These are phyloP conservation scores for Lapara coniferarum DNA, from an alignment of 2,888 invertebrate species.

Conservation along the genomic window DNA sequence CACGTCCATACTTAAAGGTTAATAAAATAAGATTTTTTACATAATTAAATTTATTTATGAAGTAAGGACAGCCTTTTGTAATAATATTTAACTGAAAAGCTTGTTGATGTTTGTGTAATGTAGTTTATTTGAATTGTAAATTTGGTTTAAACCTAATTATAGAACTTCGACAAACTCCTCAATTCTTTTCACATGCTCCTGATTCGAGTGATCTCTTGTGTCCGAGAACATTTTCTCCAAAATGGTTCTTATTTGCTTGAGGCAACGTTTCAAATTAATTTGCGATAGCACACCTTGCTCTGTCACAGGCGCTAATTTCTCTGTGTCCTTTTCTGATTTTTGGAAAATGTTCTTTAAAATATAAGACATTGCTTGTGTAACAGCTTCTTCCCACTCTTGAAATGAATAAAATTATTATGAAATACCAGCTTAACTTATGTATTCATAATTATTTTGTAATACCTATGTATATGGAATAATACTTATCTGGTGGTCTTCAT, in stretches of 20 bases:
- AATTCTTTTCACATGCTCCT: conserved; percentile 56
- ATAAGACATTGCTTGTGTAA: conserved; percentile 86
- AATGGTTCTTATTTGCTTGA: conserved; percentile 69
- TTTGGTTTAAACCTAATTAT: conserved; percentile 41
- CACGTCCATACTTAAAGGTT: too few species aligned
- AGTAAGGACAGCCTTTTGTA: conserved; percentile 29
- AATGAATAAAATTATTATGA: conserved; percentile 34
- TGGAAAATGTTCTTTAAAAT: conserved; percentile 85
- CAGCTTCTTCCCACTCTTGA: conserved; percentile 92
- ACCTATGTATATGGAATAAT: conserved; percentile 1
- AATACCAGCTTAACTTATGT: neutral
- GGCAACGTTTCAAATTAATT: conserved; percentile 70
- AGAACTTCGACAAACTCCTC: conserved; percentile 76
- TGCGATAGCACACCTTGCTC: conserved; percentile 74
- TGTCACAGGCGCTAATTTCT: conserved; percentile 80
- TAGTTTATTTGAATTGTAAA: conserved; percentile 49
- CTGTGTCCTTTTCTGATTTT: conserved; percentile 86
- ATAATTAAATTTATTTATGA: conserved; percentile 39
- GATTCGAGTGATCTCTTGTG: conserved; percentile 40
- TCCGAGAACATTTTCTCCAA: conserved; percentile 66
- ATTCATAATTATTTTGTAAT: neutral
- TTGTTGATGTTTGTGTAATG: conserved; percentile 60
- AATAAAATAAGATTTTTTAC: conserved; percentile 36
- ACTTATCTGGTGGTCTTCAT: conserved; percentile 71
- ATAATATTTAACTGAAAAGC: conserved; percentile 48